These are phyloP conservation scores for Microcaecilia unicolor DNA, from an alignment of 2,797 vertebrate species.

Conservation along the genomic window DNA sequence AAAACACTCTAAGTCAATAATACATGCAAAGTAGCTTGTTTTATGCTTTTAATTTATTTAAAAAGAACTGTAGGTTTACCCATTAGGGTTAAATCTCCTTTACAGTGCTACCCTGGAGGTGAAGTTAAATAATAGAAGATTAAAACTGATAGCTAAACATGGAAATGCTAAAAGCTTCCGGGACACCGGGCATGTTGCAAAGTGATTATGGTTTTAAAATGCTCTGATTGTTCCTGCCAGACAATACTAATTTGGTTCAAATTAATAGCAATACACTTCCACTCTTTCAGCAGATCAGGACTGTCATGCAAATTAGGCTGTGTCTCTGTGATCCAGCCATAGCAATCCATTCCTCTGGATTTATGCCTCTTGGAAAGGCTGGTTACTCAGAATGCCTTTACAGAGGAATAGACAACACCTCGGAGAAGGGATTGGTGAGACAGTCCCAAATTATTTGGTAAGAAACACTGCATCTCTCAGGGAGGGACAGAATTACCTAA, in stretches of 20 bases:
- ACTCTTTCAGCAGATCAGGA: constrained; percentile 29
- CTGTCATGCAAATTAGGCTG: constrained; percentile 24
- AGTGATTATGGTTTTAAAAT: constrained; percentile 24
- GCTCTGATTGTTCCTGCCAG: constrained; percentile 40
- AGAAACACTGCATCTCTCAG: no score
- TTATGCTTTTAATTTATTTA: constrained; percentile 40
- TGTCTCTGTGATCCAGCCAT: constrained; percentile 15
- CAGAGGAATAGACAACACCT: no score
- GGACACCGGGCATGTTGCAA: constrained; percentile 14
- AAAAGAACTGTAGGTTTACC: constrained; percentile 43
- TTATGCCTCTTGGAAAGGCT: no score
- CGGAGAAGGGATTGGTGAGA: no score
- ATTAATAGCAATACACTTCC: constrained; percentile 43
- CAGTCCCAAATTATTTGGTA: no score
- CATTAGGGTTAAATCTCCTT: constrained; percentile 40
- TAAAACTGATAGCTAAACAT: constrained; percentile 18
- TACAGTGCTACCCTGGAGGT: constrained; percentile 32
- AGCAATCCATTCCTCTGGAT: constrained; percentile 11
- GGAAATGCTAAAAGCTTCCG: constrained; percentile 20
- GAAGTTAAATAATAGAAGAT: constrained; percentile 40
- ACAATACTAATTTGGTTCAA: constrained; percentile 52
- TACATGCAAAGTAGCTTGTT: constrained; percentile 36
- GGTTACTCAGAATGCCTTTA: no score
- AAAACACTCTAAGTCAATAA: no score
- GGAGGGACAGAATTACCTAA: no score